Percentiles rank a stretch among this genome's conserved stretches.
These are phyloP conservation scores for Pilophorus perplexus DNA, from an alignment of 2,888 invertebrate species.

Conservation along the genomic window DNA sequence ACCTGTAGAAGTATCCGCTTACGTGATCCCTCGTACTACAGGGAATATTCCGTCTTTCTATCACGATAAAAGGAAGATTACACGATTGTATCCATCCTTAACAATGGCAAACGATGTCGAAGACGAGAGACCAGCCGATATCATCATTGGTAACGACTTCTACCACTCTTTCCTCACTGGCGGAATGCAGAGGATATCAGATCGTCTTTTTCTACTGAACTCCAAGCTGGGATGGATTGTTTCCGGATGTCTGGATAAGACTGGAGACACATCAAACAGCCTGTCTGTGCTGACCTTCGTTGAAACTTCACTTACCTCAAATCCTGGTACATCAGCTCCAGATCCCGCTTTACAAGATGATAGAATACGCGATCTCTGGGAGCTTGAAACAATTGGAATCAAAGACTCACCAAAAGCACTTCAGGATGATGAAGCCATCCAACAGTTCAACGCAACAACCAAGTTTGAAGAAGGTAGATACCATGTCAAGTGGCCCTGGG, in stretches of 20 bases:
- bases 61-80: background rate
- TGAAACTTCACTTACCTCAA: too few relatives aligned
- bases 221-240: constrained; percentile 27
- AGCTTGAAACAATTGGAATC: background rate
- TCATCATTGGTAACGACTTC: constrained; percentile 10
- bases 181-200: background rate
- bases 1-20: background rate
- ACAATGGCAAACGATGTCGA: too few relatives aligned
- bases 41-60: background rate
- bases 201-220: background rate
- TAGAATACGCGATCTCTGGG: too few relatives aligned
- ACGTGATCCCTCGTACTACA: background rate
- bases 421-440: too few relatives aligned
- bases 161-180: constrained; percentile 13
- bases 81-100: too few relatives aligned
- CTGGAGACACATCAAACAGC: too few relatives aligned
- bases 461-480: too few relatives aligned
- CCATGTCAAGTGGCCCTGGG: too few relatives aligned
- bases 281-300: background rate
- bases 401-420: background rate
- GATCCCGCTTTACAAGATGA: background rate
- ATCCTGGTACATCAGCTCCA: too few relatives aligned
- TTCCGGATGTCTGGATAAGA: too few relatives aligned
- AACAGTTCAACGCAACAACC: too few relatives aligned
- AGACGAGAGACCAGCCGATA: background rate